Evolutionary conservation across 1,140 invertebrate genomes (phyloP).

Genomic region (Acromyrmex echinatior): DNA sequence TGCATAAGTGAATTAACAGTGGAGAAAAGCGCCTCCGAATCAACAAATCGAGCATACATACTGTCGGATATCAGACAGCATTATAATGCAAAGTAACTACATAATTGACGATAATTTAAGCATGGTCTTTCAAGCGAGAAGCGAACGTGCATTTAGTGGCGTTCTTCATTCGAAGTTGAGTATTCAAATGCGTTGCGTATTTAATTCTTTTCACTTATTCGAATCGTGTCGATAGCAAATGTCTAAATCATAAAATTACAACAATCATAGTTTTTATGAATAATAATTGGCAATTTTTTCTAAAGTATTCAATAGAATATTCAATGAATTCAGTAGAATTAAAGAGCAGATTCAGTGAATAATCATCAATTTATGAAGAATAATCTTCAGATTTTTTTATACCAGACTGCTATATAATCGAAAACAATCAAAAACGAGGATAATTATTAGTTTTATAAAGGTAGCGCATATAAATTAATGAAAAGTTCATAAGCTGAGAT

Average conservation of each 20-base stretch:
- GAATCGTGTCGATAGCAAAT: not conserved
- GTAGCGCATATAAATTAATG: no score
- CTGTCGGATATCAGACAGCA: not conserved
- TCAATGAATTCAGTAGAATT: not conserved
- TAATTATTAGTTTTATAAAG: not conserved
- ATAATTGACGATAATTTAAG: conserved; percentile 57
- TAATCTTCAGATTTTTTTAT: conserved; percentile 24
- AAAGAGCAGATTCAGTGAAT: not conserved
- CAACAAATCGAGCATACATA: conserved; percentile 46
- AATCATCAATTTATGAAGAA: not conserved
- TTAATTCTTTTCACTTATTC: conserved; percentile 2
- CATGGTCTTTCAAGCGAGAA: conserved; percentile 36
- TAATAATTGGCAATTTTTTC: not conserved
- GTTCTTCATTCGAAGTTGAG: not conserved
- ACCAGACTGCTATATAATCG: not conserved
- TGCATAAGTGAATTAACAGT: conserved; percentile 37
- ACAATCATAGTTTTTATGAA: not conserved
- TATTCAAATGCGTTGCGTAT: conserved; percentile 4
- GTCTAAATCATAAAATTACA: conserved; percentile 9
- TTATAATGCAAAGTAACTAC: conserved; percentile 52
- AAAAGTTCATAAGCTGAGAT: no score
- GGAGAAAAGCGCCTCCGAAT: conserved; percentile 34
- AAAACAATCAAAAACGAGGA: not conserved
- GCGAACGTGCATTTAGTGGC: not conserved
- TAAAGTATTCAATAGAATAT: not conserved